Evolutionary conservation across 2,113 vertebrate species (phyloP).

Genomic region (Alces alces): DNA sequence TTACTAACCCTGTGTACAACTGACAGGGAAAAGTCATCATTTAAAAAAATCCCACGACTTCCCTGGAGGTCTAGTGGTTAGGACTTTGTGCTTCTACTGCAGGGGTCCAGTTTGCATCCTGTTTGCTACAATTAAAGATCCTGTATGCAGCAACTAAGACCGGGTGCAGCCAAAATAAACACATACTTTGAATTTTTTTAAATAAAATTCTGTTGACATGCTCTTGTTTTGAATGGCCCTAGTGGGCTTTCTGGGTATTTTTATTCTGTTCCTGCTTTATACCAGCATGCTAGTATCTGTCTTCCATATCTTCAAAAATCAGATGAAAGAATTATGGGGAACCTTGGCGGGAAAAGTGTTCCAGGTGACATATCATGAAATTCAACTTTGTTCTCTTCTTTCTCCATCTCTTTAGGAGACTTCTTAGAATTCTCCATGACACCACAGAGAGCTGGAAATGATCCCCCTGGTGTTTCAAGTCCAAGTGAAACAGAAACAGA

Average conservation of each 20-base stretch:
- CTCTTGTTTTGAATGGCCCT: not conserved
- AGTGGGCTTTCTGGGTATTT: not conserved
- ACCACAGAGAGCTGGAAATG: not conserved
- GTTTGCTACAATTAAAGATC: not conserved
- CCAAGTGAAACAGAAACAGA: not conserved
- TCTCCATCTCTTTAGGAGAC: not conserved
- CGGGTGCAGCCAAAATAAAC: not conserved
- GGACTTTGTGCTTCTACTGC: not conserved
- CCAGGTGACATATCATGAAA: not conserved
- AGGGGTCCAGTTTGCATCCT: not conserved
- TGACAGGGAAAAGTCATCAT: not conserved
- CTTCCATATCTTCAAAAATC: not conserved
- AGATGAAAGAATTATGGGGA: not conserved
- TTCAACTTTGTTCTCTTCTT: not conserved
- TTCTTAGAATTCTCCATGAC: not conserved
- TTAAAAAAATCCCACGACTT: not conserved
- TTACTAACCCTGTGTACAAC: not conserved
- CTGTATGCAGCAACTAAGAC: not conserved
- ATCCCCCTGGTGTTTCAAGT: not conserved
- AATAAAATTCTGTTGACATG: not conserved
- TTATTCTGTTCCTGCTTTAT: not conserved
- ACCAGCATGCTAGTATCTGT: not conserved
- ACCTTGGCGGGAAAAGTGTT: not conserved
- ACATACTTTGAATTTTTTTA: not conserved
- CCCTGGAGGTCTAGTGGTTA: not conserved